A percentile compares a stretch with the other conserved stretches of the same genome.
Evolutionary conservation across 1,140 invertebrate genomes (phyloP).

Genomic region (Brachystomella parvula): DNA sequence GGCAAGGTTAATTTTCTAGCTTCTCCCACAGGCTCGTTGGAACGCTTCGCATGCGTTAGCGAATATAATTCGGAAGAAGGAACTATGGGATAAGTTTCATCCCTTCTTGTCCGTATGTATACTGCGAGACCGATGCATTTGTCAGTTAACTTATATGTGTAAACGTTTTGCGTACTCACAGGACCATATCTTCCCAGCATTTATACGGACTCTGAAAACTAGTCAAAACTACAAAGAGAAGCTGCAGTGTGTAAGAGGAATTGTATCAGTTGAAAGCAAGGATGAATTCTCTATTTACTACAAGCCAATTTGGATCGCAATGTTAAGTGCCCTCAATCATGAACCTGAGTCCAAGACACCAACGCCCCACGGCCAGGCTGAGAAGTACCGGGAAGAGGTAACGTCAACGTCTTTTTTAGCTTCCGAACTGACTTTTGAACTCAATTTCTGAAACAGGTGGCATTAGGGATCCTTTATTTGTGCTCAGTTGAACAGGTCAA

Average conservation of each 20-base stretch:
- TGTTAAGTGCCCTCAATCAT: background rate
- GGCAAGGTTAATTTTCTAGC: background rate
- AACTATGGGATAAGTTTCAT: background rate
- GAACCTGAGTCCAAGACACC: background rate
- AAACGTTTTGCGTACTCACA: background rate
- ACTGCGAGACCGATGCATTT: background rate
- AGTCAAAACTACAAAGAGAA: conserved; percentile 33
- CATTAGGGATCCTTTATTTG: too few relatives aligned
- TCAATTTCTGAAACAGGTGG: too few relatives aligned
- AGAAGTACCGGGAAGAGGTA: conserved; percentile 23
- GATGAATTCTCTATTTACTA: conserved; percentile 1
- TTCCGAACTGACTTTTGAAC: too few relatives aligned
- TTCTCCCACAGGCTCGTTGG: conserved; percentile 24
- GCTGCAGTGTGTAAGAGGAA: conserved; percentile 9
- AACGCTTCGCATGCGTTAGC: conserved; percentile 24
- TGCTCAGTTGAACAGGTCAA: too few relatives aligned
- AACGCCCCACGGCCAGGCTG: background rate
- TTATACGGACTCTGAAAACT: conserved; percentile 9
- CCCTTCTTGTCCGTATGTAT: conserved; percentile 10
- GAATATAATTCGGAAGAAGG: conserved; percentile 10
- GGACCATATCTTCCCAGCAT: conserved; percentile 15
- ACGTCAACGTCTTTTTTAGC: too few relatives aligned
- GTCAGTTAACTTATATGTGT: background rate
- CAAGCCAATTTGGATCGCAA: conserved; percentile 8
- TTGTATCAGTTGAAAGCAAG: background rate